Evolutionary conservation across 2,113 vertebrate genomes (phyloP), one percentile per base, ranked within the genome.

Genomic region (Phalacrocorax brasilianus): DNA sequence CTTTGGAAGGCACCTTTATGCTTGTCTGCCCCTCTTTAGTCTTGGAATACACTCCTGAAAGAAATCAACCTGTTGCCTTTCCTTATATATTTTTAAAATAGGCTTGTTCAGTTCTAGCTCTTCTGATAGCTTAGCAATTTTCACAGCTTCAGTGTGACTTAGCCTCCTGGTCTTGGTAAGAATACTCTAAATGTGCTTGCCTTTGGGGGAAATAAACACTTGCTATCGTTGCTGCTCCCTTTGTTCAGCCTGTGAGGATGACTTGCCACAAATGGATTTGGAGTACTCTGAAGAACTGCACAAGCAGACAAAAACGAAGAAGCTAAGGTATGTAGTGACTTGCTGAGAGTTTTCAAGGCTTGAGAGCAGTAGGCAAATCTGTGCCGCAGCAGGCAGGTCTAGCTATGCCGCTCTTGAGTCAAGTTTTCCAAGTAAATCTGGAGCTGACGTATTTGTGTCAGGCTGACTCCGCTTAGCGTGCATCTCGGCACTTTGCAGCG

Each of bases 311-410:
- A 97, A 94, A 92, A 24, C 89, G 20, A 98, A 97, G 33, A 99
- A 99, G 86, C 97, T 98, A 61, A 99, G 99, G 99, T 99, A 98
- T 13, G 80, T 40, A 32, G 2, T 11, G 20, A 12, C 38, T 35
- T 33, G 38, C 38, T 91, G 66, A 47, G 38, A 6, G 23, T n/a
- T 12, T 12, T 50, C 45, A 53, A 47, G 59, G 16, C 32, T 38
- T 26, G 26, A 45, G 28, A 52, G 38, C 3, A 20, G 30, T 40
- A 5, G 32, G 35, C 33, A 53, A 49, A 33, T 42, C 45, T 38
- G 2, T 19, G 14, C 47, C 44, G 38, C 26, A 67, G 30, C 27
- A 27, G 45, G 42, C 45, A 56, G 18, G 2, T 42, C 35, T 83
- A 47, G 85, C 47, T 45, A 1, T 11, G 33, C 78, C 61, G 47